These are phyloP conservation scores for Cenopis cana DNA, from an alignment of 2,888 invertebrate species.

Conservation along the genomic window DNA sequence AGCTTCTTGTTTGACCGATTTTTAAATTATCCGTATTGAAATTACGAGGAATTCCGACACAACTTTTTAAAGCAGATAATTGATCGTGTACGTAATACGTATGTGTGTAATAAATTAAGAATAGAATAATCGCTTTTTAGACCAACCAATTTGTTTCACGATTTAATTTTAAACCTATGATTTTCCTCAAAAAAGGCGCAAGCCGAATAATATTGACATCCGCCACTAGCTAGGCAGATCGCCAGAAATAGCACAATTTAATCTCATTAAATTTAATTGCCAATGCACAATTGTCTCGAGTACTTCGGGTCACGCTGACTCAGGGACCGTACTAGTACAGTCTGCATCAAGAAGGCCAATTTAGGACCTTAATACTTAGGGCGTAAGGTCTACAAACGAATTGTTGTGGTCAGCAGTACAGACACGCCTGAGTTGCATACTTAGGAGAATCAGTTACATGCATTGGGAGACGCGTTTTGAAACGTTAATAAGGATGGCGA, in stretches of 20 bases:
- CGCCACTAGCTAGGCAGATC: conserved; percentile 56
- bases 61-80: neutral
- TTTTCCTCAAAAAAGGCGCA: conserved; percentile 5
- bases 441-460: conserved; percentile 61
- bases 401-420: conserved; percentile 7
- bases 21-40: neutral
- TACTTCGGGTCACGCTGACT: conserved; percentile 70
- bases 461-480: conserved; percentile 55
- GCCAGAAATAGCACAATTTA: conserved; percentile 77
- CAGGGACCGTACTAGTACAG: conserved; percentile 51
- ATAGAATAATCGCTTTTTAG: neutral
- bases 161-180: neutral
- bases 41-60: neutral
- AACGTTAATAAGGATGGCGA: conserved; percentile 50
- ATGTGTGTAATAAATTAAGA: neutral
- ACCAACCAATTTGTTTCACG: neutral
- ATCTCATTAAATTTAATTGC: conserved; percentile 80
- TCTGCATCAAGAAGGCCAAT: conserved; percentile 45
- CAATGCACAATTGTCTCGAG: conserved; percentile 74
- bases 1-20: neutral
- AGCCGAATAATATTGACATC: conserved; percentile 40
- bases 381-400: conserved; percentile 7
- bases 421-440: conserved; percentile 59
- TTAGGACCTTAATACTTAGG: conserved; percentile 9
- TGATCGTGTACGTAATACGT: neutral